Percentiles rank a stretch among this genome's conserved stretches.
Conservation (phyloP, 2,888 invertebrate genomes). For the Drosophila parthenogenetica region DNA sequence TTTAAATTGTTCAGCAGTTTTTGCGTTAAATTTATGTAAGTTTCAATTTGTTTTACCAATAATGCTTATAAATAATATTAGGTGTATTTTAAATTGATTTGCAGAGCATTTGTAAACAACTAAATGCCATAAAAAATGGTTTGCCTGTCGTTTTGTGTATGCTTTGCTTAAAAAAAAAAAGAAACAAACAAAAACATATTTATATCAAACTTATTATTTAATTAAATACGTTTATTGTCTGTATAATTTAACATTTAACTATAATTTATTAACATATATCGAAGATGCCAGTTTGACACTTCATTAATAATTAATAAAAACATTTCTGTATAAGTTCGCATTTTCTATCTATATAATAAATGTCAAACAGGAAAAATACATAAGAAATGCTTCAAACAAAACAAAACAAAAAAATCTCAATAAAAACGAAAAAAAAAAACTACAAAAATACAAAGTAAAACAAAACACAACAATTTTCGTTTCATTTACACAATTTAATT, state of each 20-base stretch:
- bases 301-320: constrained; percentile 24
- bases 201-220: constrained; percentile 42
- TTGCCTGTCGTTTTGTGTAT: constrained; percentile 47
- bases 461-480: constrained; percentile 58
- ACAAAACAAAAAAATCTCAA: constrained; percentile 24
- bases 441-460: constrained; percentile 60
- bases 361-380: constrained; percentile 70
- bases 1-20: constrained; percentile 8
- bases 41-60: background rate
- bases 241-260: constrained; percentile 51
- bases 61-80: background rate
- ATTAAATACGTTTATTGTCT: constrained; percentile 23
- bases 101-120: constrained; percentile 46
- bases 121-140: constrained; percentile 46
- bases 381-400: constrained; percentile 67
- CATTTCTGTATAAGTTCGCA: constrained; percentile 65
- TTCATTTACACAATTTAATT: constrained; percentile 62
- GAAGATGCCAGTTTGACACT: constrained; percentile 25
- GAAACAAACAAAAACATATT: constrained; percentile 13
- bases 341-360: constrained; percentile 72
- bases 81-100: constrained; percentile 51
- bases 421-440: constrained; percentile 25
- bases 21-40: constrained; percentile 4
- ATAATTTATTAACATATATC: constrained; percentile 45
- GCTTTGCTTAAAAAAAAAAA: constrained; percentile 46